Conservation (phyloP, 2,797 vertebrate species). For the Choloepus didactylus region DNA sequence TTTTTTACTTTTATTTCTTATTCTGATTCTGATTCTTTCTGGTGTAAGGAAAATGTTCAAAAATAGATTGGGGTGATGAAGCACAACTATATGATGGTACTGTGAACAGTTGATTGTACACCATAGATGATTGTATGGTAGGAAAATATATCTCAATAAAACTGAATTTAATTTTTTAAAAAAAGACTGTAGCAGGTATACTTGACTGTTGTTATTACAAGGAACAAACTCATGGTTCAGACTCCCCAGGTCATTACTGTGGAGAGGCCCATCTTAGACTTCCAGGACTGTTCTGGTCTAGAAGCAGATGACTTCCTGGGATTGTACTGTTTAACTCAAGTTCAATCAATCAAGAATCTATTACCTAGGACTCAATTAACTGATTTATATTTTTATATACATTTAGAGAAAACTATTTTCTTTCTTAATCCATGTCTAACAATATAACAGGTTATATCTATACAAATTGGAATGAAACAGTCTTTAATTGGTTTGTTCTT, state of each 20-base stretch:
- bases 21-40: too few species aligned
- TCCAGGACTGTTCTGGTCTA: not conserved
- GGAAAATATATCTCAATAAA: too few species aligned
- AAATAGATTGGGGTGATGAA: too few species aligned
- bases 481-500: not conserved
- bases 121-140: too few species aligned
- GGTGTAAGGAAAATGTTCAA: too few species aligned
- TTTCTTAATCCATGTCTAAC: not conserved
- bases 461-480: not conserved
- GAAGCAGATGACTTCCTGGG: not conserved
- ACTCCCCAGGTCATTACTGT: not conserved
- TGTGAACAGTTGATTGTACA: too few species aligned
- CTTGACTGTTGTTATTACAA: not conserved
- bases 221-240: not conserved
- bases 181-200: not conserved
- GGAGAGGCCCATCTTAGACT: not conserved
- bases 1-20: too few species aligned
- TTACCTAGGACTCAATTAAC: not conserved
- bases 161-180: too few species aligned
- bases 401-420: not conserved
- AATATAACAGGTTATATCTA: not conserved
- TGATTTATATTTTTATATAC: not conserved
- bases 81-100: too few species aligned
- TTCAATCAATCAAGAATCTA: not conserved
- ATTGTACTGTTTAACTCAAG: not conserved